These are phyloP conservation scores for Tribolium freemani DNA, from an alignment of 2,888 invertebrate genomes.

Conservation along the genomic window DNA sequence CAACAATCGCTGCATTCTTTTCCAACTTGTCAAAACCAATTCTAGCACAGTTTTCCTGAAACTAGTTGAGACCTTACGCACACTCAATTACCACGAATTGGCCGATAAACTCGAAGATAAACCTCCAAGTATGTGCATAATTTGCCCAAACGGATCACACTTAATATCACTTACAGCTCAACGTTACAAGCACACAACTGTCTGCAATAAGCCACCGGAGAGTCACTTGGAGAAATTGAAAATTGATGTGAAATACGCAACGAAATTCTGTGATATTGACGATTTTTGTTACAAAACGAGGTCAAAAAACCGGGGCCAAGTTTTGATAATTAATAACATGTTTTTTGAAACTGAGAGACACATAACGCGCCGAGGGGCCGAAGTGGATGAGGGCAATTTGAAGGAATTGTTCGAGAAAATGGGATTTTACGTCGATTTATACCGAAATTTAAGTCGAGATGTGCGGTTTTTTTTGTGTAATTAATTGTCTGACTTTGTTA, in stretches of 20 bases:
- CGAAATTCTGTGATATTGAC: constrained; percentile 32
- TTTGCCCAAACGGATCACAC: neutral
- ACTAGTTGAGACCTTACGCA: constrained; percentile 21
- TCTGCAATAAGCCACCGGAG: constrained; percentile 9
- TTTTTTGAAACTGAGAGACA: constrained; percentile 52
- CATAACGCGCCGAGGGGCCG: constrained; percentile 68
- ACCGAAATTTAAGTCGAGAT: constrained; percentile 63
- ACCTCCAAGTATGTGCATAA: constrained; percentile 4
- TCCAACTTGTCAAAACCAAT: constrained; percentile 10
- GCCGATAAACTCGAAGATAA: constrained; percentile 35
- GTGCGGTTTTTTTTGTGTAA: neutral
- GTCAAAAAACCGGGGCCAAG: constrained; percentile 58
- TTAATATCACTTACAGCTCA: neutral
- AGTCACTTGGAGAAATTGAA: constrained; percentile 9
- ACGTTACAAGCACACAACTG: constrained; percentile 10
- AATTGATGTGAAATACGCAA: constrained; percentile 33
- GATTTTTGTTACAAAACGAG: constrained; percentile 54
- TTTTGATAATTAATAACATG: constrained; percentile 64
- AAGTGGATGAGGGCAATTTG: constrained; percentile 73
- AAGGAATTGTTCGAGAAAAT: constrained; percentile 73
- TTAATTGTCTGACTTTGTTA: neutral
- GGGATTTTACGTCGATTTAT: constrained; percentile 70
- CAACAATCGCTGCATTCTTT: constrained; percentile 31
- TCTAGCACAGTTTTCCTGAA: constrained; percentile 12
- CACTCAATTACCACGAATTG: constrained; percentile 25